These are phyloP conservation scores for Ectemnius lituratus DNA, from an alignment of 2,888 invertebrate genomes.

Conservation along the genomic window DNA sequence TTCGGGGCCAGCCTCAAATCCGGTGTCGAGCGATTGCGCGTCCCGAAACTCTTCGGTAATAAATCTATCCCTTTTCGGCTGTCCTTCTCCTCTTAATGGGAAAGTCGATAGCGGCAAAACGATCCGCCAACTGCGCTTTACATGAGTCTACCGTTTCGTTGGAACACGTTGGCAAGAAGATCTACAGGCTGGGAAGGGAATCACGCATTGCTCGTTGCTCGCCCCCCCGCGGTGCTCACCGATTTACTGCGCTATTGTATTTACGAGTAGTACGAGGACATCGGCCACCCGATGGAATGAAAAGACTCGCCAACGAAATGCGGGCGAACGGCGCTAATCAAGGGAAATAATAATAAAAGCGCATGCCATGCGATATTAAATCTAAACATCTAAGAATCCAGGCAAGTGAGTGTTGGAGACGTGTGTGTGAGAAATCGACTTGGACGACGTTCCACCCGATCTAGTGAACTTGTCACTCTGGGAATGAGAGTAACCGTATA, in stretches of 20 bases:
- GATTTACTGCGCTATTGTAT: neutral
- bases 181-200: neutral
- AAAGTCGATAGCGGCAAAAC: neutral
- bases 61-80: neutral
- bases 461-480: neutral
- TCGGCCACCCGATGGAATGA: slow-evolving; percentile 42
- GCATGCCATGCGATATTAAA: slow-evolving; percentile 72
- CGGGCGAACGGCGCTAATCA: slow-evolving; percentile 34
- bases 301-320: slow-evolving; percentile 40
- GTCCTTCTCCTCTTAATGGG: neutral
- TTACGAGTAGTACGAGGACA: slow-evolving; percentile 25
- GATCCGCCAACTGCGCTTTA: neutral
- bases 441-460: neutral
- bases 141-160: neutral
- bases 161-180: neutral
- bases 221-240: too few species aligned
- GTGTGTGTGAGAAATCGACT: neutral
- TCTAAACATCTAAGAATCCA: slow-evolving; percentile 57
- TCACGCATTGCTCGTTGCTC: neutral
- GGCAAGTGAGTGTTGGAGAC: slow-evolving; percentile 45
- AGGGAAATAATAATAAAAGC: slow-evolving; percentile 57
- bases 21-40: neutral
- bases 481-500: neutral
- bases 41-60: neutral
- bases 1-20: neutral